Evolutionary conservation across 2,113 vertebrate species (phyloP), one percentile per base, ranked within the genome.

Genomic region (Zapornia atra): DNA sequence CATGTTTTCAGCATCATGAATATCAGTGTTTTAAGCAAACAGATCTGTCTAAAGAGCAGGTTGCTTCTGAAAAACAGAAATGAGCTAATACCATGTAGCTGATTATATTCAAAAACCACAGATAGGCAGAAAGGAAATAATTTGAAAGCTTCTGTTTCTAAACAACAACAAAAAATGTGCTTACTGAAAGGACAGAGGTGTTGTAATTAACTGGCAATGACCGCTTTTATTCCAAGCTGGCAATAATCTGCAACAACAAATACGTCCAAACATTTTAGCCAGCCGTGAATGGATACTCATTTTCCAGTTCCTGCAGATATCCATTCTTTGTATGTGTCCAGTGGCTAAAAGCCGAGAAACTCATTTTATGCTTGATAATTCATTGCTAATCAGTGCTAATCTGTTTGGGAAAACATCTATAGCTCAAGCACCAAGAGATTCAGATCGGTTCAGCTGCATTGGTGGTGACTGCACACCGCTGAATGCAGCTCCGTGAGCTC

Each of bases 331-430:
- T 88, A 31, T 34, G 53, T 53, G 53, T 82, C 88, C 90, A 88
- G 56, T 94, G 94, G 76, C 91, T 82, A 63, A 76, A 89, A 90
- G 94, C 87, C 89, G 89, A 96, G 79, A 86, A 97, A 85, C 40
- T 78, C 26, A 87, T 94, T 95, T 95, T 92, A 69, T 1, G 1
- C 82, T 79, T 86, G 84, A 91, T 86, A 92, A 96, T 91, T 97
- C 9, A 0, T 89, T 53, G 51, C 33, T 97, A 91, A 95, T 95
- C 69, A 82, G 82, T 18, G 50, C 8, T 97, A 94, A 97, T 96
- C 48, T 91, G 59, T 92, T 90, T 82, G 79, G 80, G 87, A 92
- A 97, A 95, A 88, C 66, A 85, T 65, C 51, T 75, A 81, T 70
- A 77, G 70, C 77, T 84, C 53, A 71, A 95, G 80, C 42, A 94